Percentiles rank a stretch among this genome's conserved stretches.
phyloP scores from a whole-genome alignment of 2,797 vertebrate species.

The Melopsittacus undulatus region DNA sequence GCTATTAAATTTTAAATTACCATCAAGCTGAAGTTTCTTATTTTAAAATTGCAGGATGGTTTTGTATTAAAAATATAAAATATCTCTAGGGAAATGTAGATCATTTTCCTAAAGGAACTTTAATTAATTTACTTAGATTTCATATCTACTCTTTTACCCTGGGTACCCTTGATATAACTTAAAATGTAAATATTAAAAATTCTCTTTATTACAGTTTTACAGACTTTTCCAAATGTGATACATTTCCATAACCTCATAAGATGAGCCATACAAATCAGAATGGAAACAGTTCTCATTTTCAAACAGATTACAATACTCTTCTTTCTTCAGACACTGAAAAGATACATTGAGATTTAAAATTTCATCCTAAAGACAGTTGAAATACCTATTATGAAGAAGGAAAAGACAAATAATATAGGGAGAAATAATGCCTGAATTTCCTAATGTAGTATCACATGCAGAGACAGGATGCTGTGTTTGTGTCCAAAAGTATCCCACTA shows the following conservation, averaged over 20 bases:
- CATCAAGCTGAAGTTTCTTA: neutral
- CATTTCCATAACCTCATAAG: neutral
- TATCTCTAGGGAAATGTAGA: neutral
- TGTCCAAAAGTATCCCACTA: neutral
- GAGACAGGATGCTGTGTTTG: neutral
- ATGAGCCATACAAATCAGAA: neutral
- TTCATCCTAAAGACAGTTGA: neutral
- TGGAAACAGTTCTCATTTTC: neutral
- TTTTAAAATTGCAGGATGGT: neutral
- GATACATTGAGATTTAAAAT: neutral
- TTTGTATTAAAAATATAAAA: neutral
- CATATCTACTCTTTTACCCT: neutral
- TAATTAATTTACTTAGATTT: conserved; percentile 30
- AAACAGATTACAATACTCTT: neutral
- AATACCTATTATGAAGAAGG: neutral
- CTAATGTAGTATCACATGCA: neutral
- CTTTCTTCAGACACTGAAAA: neutral
- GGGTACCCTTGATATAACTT: neutral
- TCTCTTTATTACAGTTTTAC: neutral
- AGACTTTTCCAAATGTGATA: neutral
- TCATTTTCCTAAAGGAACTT: neutral
- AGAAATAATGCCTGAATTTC: neutral
- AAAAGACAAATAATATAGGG: neutral
- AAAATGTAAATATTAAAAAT: conserved; percentile 11
- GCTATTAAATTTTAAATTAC: conserved; percentile 25